Evolutionary conservation across 2,797 vertebrate genomes (phyloP).

Genomic region (Amphiprion clarkii): DNA sequence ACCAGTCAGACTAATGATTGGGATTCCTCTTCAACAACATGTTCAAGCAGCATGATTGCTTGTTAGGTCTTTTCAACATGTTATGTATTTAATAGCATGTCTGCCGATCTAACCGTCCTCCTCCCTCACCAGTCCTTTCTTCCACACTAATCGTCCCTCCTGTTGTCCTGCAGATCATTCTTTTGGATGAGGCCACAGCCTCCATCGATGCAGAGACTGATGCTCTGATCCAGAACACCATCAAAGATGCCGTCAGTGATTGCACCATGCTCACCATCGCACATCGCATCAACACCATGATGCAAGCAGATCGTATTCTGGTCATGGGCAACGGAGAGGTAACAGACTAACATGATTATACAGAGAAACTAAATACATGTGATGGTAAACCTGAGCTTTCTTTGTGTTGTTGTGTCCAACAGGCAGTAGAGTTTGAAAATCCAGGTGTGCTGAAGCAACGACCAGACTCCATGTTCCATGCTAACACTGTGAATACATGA

Average conservation of each 20-base stretch:
- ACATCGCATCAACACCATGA: constrained; percentile 88
- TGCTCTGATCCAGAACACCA: constrained; percentile 87
- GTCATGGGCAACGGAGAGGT: constrained; percentile 90
- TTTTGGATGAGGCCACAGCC: constrained; percentile 91
- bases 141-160: background rate
- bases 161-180: constrained; percentile 83
- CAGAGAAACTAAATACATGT: background rate
- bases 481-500: constrained; percentile 75
- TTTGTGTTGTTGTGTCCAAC: constrained; percentile 35
- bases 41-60: background rate
- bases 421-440: constrained; percentile 86
- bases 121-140: background rate
- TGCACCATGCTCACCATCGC: constrained; percentile 90
- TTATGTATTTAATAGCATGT: background rate
- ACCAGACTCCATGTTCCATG: constrained; percentile 86
- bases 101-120: background rate
- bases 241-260: constrained; percentile 84
- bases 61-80: background rate
- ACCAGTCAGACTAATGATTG: no score
- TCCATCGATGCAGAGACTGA: constrained; percentile 91
- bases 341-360: constrained; percentile 11
- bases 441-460: constrained; percentile 85
- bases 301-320: constrained; percentile 86
- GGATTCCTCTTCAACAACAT: no score
- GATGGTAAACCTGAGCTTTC: background rate